Evolutionary conservation across 2,797 vertebrate genomes (phyloP).

Genomic region (Syndactyla subalaris): DNA sequence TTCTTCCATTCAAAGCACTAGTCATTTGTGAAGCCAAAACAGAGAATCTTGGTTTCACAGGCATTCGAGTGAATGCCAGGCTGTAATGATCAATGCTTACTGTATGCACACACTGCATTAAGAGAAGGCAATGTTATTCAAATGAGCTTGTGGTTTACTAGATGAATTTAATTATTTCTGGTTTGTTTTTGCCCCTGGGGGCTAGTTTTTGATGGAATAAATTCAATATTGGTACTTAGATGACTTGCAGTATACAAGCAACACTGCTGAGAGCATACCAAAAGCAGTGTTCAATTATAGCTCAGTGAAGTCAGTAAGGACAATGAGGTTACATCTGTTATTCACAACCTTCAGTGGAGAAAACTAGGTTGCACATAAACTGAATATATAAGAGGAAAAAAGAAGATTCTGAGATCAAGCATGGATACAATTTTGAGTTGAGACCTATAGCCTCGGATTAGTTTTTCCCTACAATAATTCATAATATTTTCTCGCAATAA

Average conservation of each 20-base stretch:
- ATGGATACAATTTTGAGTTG: not conserved
- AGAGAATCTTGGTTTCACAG: conserved; percentile 10
- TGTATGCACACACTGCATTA: conserved; percentile 32
- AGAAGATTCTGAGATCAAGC: not conserved
- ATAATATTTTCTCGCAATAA: not conserved
- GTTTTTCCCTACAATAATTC: not conserved
- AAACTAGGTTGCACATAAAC: conserved; percentile 59
- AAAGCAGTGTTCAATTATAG: conserved; percentile 68
- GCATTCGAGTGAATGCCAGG: not conserved
- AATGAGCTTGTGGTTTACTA: conserved; percentile 52
- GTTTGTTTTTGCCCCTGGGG: conserved; percentile 52
- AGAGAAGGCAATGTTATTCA: conserved; percentile 64
- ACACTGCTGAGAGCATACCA: conserved; percentile 47
- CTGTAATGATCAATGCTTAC: conserved; percentile 30
- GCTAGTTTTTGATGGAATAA: conserved; percentile 66
- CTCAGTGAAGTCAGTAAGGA: conserved; percentile 67
- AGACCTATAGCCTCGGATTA: not conserved
- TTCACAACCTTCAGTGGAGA: conserved; percentile 51
- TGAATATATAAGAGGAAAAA: not conserved
- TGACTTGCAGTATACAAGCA: conserved; percentile 58
- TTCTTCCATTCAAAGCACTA: not conserved
- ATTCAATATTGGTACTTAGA: conserved; percentile 72
- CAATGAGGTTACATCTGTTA: conserved; percentile 69
- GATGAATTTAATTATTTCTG: conserved; percentile 69
- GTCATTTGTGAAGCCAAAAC: not conserved